Conservation (phyloP, 2,888 invertebrate genomes). For the Poecilus cupreus region DNA sequence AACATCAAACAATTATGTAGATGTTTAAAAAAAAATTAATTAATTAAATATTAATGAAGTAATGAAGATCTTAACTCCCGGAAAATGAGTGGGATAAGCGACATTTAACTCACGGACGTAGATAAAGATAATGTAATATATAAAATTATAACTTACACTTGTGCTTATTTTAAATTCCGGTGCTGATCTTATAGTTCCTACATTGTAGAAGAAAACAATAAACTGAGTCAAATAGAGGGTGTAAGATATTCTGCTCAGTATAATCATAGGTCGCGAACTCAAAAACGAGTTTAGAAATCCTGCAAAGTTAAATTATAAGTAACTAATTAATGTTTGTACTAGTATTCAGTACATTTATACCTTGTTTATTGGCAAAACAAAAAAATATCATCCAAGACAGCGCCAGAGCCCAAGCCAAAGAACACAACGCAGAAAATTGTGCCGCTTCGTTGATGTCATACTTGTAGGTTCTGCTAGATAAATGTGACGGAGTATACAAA, state of each 20-base stretch:
- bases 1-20: no score
- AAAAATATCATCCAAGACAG: slow-evolving; percentile 81
- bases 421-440: slow-evolving; percentile 79
- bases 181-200: slow-evolving; percentile 78
- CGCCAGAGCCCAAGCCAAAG: slow-evolving; percentile 77
- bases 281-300: slow-evolving; percentile 75
- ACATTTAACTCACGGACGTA: not conserved
- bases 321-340: not conserved
- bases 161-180: slow-evolving; percentile 76
- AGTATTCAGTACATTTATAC: slow-evolving; percentile 66
- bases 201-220: slow-evolving; percentile 79
- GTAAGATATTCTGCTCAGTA: slow-evolving; percentile 81
- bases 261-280: slow-evolving; percentile 75
- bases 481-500: slow-evolving; percentile 77
- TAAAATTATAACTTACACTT: slow-evolving; percentile 73
- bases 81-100: no score
- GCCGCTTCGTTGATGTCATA: slow-evolving; percentile 79
- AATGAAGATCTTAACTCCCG: no score
- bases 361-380: slow-evolving; percentile 75
- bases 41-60: no score
- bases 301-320: slow-evolving; percentile 66
- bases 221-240: slow-evolving; percentile 81
- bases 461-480: slow-evolving; percentile 77
- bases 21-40: no score
- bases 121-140: not conserved